phyloP scores from a whole-genome alignment of 1,140 invertebrate species.

The Ceratitis capitata region DNA sequence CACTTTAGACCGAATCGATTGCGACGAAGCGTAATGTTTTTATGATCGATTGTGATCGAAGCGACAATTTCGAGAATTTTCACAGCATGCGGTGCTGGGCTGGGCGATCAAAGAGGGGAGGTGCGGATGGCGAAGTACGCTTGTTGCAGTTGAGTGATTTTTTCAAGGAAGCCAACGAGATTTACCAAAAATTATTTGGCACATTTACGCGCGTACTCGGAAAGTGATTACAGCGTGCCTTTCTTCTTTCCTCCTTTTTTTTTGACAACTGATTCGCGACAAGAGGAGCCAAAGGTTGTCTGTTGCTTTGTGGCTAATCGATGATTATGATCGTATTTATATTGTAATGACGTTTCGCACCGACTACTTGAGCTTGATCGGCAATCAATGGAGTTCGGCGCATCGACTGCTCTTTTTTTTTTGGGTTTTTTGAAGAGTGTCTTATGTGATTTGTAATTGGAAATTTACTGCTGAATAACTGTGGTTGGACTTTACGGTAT shows the following conservation, averaged over 20 bases:
- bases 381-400: neutral
- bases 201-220: neutral
- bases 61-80: conserved; percentile 12
- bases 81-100: neutral
- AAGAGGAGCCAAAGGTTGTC: too few species aligned
- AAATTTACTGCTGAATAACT: neutral
- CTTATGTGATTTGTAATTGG: conserved; percentile 25
- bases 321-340: neutral
- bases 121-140: neutral
- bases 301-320: neutral
- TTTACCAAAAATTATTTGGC: conserved; percentile 28
- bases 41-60: conserved; percentile 26
- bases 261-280: neutral
- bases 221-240: conserved; percentile 30
- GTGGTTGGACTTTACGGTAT: neutral
- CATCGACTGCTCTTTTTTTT: neutral
- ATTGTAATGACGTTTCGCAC: neutral
- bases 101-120: neutral
- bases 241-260: neutral
- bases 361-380: neutral
- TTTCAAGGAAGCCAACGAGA: neutral
- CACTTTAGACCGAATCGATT: neutral
- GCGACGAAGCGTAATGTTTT: neutral
- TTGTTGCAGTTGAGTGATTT: neutral
- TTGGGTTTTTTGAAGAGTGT: neutral